Conservation (phyloP, 2,113 vertebrate genomes). For the Poeciliopsis prolifica region DNA sequence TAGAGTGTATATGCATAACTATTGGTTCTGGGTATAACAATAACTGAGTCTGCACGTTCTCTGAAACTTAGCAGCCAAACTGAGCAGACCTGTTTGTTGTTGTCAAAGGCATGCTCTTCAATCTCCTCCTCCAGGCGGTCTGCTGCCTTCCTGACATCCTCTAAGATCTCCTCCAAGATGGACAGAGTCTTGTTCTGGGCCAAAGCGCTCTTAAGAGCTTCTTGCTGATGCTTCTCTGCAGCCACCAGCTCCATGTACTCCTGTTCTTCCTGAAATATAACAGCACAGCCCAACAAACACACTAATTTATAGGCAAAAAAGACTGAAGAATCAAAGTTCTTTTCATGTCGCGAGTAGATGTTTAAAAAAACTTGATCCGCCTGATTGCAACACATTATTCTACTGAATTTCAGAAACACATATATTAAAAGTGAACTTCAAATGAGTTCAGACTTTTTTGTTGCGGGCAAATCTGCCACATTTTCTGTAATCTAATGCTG, state of each 20-base stretch:
- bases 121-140: conserved; percentile 95
- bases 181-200: conserved; percentile 92
- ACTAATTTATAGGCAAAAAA: background rate
- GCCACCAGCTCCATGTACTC: conserved; percentile 95
- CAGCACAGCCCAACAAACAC: background rate
- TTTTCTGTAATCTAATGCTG: background rate
- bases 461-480: too few species aligned
- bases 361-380: background rate
- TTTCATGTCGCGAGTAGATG: background rate
- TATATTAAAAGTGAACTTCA: background rate
- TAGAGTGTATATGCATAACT: background rate
- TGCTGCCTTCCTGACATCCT: conserved; percentile 93
- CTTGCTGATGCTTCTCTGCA: conserved; percentile 94
- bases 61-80: background rate
- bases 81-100: conserved; percentile 89
- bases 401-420: background rate
- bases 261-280: conserved; percentile 87
- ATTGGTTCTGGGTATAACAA: fast-evolving
- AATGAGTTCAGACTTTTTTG: too few species aligned
- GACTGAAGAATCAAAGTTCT: background rate
- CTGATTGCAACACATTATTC: background rate
- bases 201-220: conserved; percentile 87
- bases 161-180: conserved; percentile 93
- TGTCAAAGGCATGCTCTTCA: conserved; percentile 94
- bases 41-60: background rate